Evolutionary conservation across 2,113 vertebrate species (phyloP).

Genomic region (Hystrix brachyura): DNA sequence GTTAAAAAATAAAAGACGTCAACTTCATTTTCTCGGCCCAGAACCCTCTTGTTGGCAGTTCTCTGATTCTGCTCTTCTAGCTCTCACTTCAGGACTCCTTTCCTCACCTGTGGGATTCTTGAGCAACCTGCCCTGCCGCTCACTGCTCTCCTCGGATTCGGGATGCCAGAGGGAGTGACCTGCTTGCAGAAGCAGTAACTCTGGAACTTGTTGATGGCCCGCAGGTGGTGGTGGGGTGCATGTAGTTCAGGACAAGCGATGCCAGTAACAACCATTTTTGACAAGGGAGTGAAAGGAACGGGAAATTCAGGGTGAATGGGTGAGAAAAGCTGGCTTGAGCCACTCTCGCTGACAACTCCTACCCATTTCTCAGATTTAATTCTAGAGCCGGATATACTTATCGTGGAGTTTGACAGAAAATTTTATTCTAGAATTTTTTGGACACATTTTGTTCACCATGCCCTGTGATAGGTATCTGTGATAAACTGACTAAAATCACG

Average conservation of each 20-base stretch:
- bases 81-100: neutral
- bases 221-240: neutral
- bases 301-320: neutral
- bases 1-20: neutral
- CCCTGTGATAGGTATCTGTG: neutral
- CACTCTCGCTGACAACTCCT: neutral
- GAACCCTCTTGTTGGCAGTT: neutral
- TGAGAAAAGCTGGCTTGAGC: neutral
- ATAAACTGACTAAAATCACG: neutral
- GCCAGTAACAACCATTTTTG: neutral
- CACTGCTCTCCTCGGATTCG: neutral
- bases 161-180: neutral
- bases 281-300: neutral
- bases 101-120: neutral
- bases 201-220: neutral
- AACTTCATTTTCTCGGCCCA: neutral
- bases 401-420: neutral
- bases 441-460: neutral
- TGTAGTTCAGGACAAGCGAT: neutral
- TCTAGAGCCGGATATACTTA: neutral
- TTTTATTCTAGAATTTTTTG: neutral
- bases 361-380: neutral
- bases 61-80: neutral
- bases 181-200: neutral
- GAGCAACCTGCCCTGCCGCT: neutral